Percentiles rank a stretch among this genome's conserved stretches.
These are phyloP conservation scores for Amblyteles armatorius DNA, from an alignment of 2,888 invertebrate genomes.

Conservation along the genomic window DNA sequence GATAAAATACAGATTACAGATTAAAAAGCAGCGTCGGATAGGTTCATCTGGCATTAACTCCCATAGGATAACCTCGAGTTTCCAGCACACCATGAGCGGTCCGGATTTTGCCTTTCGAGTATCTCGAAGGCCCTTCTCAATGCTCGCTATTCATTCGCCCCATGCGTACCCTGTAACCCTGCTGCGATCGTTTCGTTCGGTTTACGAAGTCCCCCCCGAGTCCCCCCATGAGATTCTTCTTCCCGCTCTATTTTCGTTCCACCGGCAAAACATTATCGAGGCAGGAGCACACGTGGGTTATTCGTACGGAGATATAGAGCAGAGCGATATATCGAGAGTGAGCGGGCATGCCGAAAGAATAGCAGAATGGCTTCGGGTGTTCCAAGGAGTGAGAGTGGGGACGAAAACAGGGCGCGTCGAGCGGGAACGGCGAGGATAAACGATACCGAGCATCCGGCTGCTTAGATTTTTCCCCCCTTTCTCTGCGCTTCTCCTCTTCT, in stretches of 20 bases:
- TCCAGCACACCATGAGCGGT: background rate
- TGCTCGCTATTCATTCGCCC: constrained; percentile 16
- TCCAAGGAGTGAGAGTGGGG: background rate
- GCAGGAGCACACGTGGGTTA: background rate
- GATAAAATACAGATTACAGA: background rate
- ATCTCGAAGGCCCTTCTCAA: background rate
- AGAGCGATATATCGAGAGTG: background rate
- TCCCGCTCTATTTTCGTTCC: constrained; percentile 20
- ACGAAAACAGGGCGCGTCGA: constrained; percentile 41
- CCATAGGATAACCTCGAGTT: constrained; percentile 13
- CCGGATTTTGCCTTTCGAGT: background rate
- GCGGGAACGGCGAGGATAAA: constrained; percentile 41
- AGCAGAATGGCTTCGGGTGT: background rate
- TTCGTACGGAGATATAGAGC: background rate
- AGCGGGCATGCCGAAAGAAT: constrained; percentile 1
- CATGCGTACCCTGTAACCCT: background rate
- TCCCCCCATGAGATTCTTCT: background rate
- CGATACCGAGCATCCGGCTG: constrained; percentile 56
- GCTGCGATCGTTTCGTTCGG: background rate
- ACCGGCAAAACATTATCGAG: background rate
- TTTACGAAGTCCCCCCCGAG: background rate
- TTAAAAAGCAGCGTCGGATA: background rate
- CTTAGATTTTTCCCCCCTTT: constrained; percentile 3
- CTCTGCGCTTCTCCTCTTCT: background rate
- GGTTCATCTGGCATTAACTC: constrained; percentile 4